Conservation (phyloP, 2,888 invertebrate species). For the Drosophila formosana region DNA sequence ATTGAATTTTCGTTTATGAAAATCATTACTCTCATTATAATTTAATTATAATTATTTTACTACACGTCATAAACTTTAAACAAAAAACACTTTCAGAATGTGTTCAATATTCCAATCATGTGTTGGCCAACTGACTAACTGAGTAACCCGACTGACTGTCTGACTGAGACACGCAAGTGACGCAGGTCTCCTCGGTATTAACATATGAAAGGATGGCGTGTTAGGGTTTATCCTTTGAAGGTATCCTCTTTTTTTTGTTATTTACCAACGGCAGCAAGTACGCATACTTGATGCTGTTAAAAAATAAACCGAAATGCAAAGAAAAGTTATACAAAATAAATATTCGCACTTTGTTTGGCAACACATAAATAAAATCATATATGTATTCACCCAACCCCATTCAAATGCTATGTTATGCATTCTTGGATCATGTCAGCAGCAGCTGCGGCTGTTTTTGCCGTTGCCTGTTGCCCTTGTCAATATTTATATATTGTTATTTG, state of each 20-base stretch:
- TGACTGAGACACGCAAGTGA: slow-evolving; percentile 30
- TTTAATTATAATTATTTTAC: background rate
- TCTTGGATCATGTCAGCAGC: slow-evolving; percentile 65
- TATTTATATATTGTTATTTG: slow-evolving; percentile 73
- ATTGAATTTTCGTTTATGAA: no score
- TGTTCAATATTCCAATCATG: slow-evolving; percentile 1
- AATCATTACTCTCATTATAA: background rate
- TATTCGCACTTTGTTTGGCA: slow-evolving; percentile 63
- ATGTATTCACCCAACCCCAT: slow-evolving; percentile 3
- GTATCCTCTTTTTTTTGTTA: slow-evolving; percentile 30
- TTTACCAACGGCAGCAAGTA: slow-evolving; percentile 53
- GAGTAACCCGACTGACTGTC: slow-evolving; percentile 23
- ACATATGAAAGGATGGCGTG: slow-evolving; percentile 67
- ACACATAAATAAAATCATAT: slow-evolving; percentile 35
- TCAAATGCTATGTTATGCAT: slow-evolving; percentile 23
- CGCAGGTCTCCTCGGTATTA: slow-evolving; percentile 51
- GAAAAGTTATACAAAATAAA: slow-evolving; percentile 54
- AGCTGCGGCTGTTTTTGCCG: slow-evolving; percentile 56
- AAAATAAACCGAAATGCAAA: slow-evolving; percentile 5
- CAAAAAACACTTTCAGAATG: background rate
- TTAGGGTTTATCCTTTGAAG: slow-evolving; percentile 48
- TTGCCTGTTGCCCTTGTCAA: slow-evolving; percentile 67
- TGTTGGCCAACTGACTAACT: slow-evolving; percentile 53
- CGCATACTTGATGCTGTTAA: slow-evolving; percentile 40
- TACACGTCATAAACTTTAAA: background rate